Base-by-base conservation (phyloP, 64 coral and sea anemone genomes). In the Montipora sp. region DNA sequence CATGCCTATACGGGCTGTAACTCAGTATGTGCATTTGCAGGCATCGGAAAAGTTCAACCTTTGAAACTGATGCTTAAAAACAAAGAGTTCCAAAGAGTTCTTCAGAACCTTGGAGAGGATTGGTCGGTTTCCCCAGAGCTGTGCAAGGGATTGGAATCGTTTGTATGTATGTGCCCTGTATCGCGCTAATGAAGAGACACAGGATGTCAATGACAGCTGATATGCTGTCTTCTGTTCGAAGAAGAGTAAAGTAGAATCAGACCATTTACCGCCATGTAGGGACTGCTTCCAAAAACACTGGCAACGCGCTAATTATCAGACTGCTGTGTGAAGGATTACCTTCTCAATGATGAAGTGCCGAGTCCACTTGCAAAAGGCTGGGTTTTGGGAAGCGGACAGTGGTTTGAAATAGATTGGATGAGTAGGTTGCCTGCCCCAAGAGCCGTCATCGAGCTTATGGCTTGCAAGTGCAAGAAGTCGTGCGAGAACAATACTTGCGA, bases 1-100 rank as follows among this genome's bases (percentile, higher is more conserved):
- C 89, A 82, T 27, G 43, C 89, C 45, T 91, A 79, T 61, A 90
- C 88, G 8, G 76, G 75, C 10, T 90, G 88, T 90, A 75, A 90
- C 20, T 79, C 14, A 50, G 77, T 90, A 3, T 59, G 89, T 55
- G 57, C 78, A 9, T 83, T 91, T 59, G 89, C 63, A 51, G 89
- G 77, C 45, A 81, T 73, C 18, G 89, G 89, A 50, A 91, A 91
- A n/a, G 68, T 21, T 5, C 58, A n/a, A 24, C 59, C 78, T 5
- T 47, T 91, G 1, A 83, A 83, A 48, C 8, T 70, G 43, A 20
- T 82, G 2, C 50, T 53, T 23, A 69, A 4, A 1, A 69, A 90
- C 21, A 47, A 80, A 2, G 48, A 80, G 12, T 80, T 57, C 78
- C 78, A 80, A 46, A 49, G 8, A 24, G 48, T 80, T 48, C 2